Conservation (phyloP, 2,113 vertebrate species). For the Nettapus auritus region DNA sequence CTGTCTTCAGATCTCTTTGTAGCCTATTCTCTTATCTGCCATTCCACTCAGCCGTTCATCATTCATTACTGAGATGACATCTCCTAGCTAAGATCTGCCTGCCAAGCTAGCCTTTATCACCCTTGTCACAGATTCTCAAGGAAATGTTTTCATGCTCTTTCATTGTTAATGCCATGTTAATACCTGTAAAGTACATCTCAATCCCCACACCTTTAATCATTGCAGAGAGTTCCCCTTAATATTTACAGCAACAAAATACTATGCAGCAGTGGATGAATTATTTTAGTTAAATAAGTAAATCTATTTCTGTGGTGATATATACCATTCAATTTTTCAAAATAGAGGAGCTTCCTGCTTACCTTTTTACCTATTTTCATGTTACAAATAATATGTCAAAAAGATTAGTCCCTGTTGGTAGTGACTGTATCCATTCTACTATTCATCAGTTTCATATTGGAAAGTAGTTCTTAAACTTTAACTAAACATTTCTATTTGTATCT, state of each 20-base stretch:
- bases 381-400: neutral
- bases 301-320: neutral
- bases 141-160: neutral
- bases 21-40: neutral
- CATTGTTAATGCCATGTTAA: neutral
- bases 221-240: neutral
- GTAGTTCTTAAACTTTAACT: neutral
- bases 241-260: neutral
- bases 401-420: neutral
- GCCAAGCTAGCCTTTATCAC: neutral
- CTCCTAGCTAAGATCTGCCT: neutral
- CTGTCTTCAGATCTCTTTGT: neutral
- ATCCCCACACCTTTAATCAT: neutral
- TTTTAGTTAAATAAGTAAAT: neutral
- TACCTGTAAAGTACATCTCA: neutral
- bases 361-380: neutral
- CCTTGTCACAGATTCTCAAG: neutral
- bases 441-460: neutral
- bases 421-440: neutral
- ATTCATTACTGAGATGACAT: neutral
- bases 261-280: neutral
- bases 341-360: neutral
- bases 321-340: neutral
- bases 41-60: neutral
- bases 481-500: neutral